These are phyloP conservation scores for Parnassius smintheus DNA, from an alignment of 2,888 invertebrate species.

Conservation along the genomic window DNA sequence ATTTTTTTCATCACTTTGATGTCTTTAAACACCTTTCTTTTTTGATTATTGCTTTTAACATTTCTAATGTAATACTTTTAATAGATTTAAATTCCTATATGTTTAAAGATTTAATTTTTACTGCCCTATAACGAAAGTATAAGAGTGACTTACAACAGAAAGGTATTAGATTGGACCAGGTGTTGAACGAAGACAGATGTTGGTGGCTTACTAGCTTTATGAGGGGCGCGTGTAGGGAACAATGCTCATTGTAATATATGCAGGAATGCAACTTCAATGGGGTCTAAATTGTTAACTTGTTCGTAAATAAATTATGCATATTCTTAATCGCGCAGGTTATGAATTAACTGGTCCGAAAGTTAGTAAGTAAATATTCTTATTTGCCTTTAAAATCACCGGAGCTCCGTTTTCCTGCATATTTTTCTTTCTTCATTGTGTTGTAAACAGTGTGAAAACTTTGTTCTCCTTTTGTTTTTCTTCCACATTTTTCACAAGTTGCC, in stretches of 20 bases:
- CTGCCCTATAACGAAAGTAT: neutral
- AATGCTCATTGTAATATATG: constrained; percentile 33
- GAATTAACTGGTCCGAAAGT: neutral
- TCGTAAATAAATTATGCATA: constrained; percentile 19
- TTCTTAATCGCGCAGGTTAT: constrained; percentile 23
- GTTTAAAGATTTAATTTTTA: neutral
- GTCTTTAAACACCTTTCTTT: too few relatives aligned
- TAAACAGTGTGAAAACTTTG: constrained; percentile 29
- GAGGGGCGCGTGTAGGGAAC: constrained; percentile 33
- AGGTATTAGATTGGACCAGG: constrained; percentile 37
- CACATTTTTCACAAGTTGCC: constrained; percentile 27
- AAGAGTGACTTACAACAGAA: constrained; percentile 21
- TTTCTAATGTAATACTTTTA: too few relatives aligned
- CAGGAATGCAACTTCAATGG: constrained; percentile 35
- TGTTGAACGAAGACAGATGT: constrained; percentile 47
- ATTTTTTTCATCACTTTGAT: too few relatives aligned
- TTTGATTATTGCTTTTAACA: too few relatives aligned
- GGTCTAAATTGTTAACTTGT: constrained; percentile 25
- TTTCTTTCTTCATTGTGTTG: constrained; percentile 27
- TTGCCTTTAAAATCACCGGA: constrained; percentile 12
- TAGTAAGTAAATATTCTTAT: constrained; percentile 4
- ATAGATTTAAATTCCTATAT: too few relatives aligned
- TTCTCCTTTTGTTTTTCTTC: constrained; percentile 28
- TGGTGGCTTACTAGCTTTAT: constrained; percentile 39
- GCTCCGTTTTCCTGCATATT: constrained; percentile 8